Base-by-base conservation (phyloP, 1,140 invertebrate species). In the Cataglyphis hispanica region DNA sequence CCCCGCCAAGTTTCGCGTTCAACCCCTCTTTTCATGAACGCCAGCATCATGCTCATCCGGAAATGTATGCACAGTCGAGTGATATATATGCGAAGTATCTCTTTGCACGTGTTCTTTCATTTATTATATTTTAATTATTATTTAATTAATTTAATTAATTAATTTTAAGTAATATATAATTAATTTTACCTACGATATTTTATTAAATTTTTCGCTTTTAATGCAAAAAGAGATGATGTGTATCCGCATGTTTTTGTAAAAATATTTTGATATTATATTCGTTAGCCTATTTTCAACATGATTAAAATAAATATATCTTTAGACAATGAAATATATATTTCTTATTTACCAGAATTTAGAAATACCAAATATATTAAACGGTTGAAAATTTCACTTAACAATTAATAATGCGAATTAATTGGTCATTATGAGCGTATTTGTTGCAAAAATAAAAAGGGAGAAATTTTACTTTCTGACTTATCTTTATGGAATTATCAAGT, bases 381-480 rank as follows among this genome's bases (percentile, higher is more conserved):
- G n/a, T 19, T 70, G 13, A 2, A 37, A 3, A 2, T 16, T 56
- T 16, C 10, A 0, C 34, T 56, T 58, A 40, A 70, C 0, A 11
- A 13, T 69, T 19, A 53, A 72, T 50, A 27, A 56, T 53, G 25
- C 16, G 53, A 56, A 56, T 66, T 69, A 63, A 69, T n/a, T 13
- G 22, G 25, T 13, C 11, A 2, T 13, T 56, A 80, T 16, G 16
- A 80, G 67, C 1, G 5, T 34, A 69, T 80, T 25, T 25, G 7
- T 40, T 19, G 2, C 13, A 25, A 10, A n/a, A 13, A 19, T 25
- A 13, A 40, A 58, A 70, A 27, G 46, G 19, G 19, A 34, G 16
- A n/a, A 50, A 72, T 19, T 72, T 70, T 19, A 37, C 27, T 31
- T 53, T 34, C 4, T 27, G 43, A 70, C 25, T 50, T 53, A 72